phyloP scores from a whole-genome alignment of 2,888 invertebrate genomes.

The Leucophora obtusa region DNA sequence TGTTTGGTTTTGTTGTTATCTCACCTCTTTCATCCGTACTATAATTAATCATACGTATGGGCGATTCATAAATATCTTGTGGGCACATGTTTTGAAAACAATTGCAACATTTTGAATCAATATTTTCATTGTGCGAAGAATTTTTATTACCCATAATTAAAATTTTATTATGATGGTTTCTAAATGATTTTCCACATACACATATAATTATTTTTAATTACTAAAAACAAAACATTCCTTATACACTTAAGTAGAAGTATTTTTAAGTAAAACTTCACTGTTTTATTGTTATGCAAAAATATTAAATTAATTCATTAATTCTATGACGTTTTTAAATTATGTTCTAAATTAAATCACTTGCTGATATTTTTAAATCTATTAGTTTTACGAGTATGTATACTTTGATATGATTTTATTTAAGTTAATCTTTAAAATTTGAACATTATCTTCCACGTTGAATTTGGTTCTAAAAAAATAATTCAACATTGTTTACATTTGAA shows the following conservation, averaged over 20 bases:
- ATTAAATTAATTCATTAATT: neutral
- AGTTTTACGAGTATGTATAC: too few species aligned
- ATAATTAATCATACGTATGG: conserved; percentile 22
- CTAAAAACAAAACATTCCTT: neutral
- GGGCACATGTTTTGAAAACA: conserved; percentile 38
- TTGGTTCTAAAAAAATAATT: conserved; percentile 8
- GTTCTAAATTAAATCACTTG: neutral
- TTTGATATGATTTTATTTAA: too few species aligned
- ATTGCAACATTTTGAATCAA: conserved; percentile 29
- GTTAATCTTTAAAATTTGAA: conserved; percentile 13
- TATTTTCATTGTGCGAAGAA: conserved; percentile 19
- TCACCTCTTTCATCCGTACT: conserved; percentile 34
- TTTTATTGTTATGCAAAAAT: neutral
- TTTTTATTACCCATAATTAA: conserved; percentile 43
- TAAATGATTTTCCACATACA: neutral
- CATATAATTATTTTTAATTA: neutral
- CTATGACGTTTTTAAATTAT: neutral
- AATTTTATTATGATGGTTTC: conserved; percentile 1
- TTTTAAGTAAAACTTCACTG: neutral
- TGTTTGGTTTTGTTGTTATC: conserved; percentile 25
- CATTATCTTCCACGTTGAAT: conserved; percentile 1
- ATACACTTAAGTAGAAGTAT: neutral
- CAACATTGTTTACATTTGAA: conserved; percentile 11
- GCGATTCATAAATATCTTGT: conserved; percentile 21
- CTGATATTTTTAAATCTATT: neutral